Conservation (phyloP, 2,113 vertebrate genomes). For the Corythornis madagascariensis region DNA sequence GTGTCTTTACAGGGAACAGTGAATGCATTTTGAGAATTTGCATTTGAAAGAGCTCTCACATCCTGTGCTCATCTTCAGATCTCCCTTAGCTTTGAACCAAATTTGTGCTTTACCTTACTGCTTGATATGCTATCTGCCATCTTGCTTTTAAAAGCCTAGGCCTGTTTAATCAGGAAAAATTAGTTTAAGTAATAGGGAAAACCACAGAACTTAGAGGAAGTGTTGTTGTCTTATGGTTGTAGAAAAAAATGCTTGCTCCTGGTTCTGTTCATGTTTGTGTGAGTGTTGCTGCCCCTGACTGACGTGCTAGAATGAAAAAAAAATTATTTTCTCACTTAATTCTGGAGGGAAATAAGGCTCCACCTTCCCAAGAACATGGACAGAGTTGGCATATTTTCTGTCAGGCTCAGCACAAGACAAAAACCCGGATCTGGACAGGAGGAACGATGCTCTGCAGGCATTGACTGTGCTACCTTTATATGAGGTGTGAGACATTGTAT, state of each 20-base stretch:
- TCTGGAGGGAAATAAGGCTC: not conserved
- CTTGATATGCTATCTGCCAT: not conserved
- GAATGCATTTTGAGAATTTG: not conserved
- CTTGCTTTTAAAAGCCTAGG: not conserved
- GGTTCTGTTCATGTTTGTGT: not conserved
- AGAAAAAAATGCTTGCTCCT: not conserved
- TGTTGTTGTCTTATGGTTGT: not conserved
- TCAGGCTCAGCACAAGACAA: not conserved
- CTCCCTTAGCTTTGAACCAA: not conserved
- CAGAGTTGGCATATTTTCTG: not conserved
- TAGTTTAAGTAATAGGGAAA: not conserved
- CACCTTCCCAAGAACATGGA: not conserved
- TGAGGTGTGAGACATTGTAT: not conserved
- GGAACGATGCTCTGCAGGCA: not conserved
- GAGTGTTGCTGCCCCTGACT: not conserved
- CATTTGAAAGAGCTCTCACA: not conserved
- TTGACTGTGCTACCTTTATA: not conserved
- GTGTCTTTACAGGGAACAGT: not conserved
- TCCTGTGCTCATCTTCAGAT: not conserved
- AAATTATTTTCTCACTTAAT: not conserved
- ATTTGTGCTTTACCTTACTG: not conserved
- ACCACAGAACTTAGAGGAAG: fast-evolving
- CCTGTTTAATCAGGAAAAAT: not conserved
- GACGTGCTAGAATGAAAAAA: not conserved
- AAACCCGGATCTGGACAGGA: not conserved